A percentile compares a stretch with the other conserved stretches of the same genome.
Evolutionary conservation across 2,113 vertebrate genomes (phyloP).

Genomic region (Cynopterus brachyotis): DNA sequence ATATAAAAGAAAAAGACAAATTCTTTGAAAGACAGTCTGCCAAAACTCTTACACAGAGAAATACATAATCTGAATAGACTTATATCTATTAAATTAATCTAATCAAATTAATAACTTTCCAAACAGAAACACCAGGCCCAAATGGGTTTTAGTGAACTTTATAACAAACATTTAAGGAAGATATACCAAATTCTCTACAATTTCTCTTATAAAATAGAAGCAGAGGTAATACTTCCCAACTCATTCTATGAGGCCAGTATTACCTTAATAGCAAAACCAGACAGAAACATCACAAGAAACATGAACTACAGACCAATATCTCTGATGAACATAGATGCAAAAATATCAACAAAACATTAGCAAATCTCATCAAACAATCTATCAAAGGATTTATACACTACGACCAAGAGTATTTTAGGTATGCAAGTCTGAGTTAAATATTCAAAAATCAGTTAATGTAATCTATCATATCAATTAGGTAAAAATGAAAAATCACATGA

Average conservation of each 20-base stretch:
- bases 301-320: background rate
- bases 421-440: background rate
- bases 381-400: background rate
- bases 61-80: background rate
- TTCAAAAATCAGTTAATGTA: background rate
- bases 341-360: background rate
- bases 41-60: background rate
- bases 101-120: background rate
- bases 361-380: background rate
- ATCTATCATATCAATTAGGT: background rate
- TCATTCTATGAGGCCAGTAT: background rate
- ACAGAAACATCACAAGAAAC: background rate
- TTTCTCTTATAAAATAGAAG: background rate
- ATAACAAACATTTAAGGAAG: background rate
- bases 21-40: background rate
- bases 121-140: background rate
- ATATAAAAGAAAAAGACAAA: background rate
- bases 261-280: background rate
- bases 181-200: background rate
- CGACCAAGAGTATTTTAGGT: background rate
- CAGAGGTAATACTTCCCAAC: background rate
- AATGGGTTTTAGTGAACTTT: background rate
- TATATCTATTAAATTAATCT: background rate
- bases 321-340: background rate
- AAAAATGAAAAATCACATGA: background rate